Percentiles rank a stretch among this genome's conserved stretches.
phyloP scores from a whole-genome alignment of 2,113 vertebrate species.

The Baryphthengus martii region DNA sequence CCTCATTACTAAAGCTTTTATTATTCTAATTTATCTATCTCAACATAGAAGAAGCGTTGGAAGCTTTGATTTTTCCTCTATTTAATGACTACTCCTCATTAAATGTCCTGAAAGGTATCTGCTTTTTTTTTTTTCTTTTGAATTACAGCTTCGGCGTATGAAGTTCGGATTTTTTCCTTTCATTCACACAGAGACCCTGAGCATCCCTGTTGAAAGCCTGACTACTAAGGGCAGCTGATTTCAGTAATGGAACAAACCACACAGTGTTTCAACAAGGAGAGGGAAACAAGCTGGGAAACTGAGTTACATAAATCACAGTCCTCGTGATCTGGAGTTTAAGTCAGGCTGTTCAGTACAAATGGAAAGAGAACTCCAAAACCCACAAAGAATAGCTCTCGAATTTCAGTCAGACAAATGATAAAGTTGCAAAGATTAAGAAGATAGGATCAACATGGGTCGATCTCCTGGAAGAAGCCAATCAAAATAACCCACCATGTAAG shows the following conservation, averaged over 20 bases:
- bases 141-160: not conserved
- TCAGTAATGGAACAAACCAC: not conserved
- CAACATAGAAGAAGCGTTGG: not conserved
- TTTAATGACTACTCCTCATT: not conserved
- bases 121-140: not conserved
- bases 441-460: not conserved
- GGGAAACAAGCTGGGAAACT: not conserved
- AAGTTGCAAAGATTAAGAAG: not conserved
- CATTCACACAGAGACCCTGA: not conserved
- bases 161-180: not conserved
- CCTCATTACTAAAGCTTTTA: not conserved
- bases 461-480: not conserved
- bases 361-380: not conserved
- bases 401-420: not conserved
- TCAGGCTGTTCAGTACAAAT: not conserved
- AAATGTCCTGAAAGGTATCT: not conserved
- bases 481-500: not conserved
- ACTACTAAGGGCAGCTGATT: not conserved
- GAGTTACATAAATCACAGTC: not conserved
- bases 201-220: not conserved
- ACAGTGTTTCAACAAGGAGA: not conserved
- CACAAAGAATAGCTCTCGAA: not conserved
- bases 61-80: not conserved
- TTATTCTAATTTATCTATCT: not conserved
- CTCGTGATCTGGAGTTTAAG: not conserved